These are phyloP conservation scores for Actenoides lindsayi DNA, from an alignment of 2,113 vertebrate species.

Conservation along the genomic window DNA sequence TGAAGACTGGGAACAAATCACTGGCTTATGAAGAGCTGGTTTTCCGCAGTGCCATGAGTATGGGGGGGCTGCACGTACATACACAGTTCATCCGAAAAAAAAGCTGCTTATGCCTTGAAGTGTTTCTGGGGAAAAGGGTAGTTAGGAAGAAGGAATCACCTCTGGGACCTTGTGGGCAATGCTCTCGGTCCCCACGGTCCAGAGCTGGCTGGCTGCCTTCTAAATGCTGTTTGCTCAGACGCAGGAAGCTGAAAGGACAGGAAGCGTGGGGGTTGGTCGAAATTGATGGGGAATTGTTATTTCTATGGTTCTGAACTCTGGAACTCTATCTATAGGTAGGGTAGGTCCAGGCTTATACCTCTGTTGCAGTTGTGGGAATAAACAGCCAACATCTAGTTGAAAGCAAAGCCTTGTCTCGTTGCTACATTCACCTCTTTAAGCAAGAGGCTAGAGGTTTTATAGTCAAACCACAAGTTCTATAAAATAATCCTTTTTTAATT, in stretches of 20 bases:
- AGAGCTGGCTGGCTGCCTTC: not conserved
- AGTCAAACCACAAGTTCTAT: not conserved
- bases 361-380: not conserved
- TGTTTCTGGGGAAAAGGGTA: not conserved
- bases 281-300: not conserved
- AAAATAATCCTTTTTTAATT: not conserved
- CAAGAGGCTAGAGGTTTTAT: not conserved
- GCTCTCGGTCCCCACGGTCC: not conserved
- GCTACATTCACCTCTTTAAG: not conserved
- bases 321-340: not conserved
- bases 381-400: not conserved
- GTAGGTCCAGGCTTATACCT: not conserved
- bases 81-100: not conserved
- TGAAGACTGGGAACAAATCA: not conserved
- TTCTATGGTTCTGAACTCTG: not conserved
- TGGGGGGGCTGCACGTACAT: fast-evolving
- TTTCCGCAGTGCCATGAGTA: not conserved
- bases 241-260: not conserved
- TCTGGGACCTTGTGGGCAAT: not conserved
- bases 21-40: not conserved
- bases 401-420: not conserved
- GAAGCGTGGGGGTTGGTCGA: not conserved
- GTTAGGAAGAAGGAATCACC: not conserved
- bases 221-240: not conserved
- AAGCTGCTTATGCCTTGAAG: not conserved